Base-by-base conservation (phyloP, 2,888 invertebrate genomes). In the Latrodectus hesperus region DNA sequence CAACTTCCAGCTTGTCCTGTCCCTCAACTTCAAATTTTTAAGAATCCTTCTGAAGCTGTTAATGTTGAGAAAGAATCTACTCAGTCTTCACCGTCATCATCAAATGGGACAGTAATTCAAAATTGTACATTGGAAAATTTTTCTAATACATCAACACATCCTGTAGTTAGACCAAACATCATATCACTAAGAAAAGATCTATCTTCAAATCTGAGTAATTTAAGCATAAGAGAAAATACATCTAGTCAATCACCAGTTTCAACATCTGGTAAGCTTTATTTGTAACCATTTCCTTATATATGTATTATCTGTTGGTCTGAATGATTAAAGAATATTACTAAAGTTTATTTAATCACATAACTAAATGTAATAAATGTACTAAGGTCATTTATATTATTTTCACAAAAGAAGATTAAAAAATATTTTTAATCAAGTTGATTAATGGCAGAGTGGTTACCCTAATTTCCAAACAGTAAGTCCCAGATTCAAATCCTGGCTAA, bases 21-120 rank as follows among this genome's bases (percentile, higher is more conserved):
- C 68, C 89, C 89, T 17, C 71, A 83, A n/a, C 76, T 89, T 38
- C 82, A 82, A 9, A 74, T 64, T 38, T 88, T 84, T 60, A 38
- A 70, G 12, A n/a, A 9, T 67, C 76, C 68, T 12, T 53, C 83
- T 16, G 68, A 53, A 14, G 14, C 22, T 9, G 9, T 52, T 12
- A 60, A 53, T 60, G 11, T 60, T 60, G 60, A 60, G n/a, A 60
- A 60, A 60, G 14, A 60, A 26, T 9, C 17, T 64, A 60, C 16
- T 55, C 60, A n/a, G 67, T 11, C 52, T 9, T 16, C 65, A 76
- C 49, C 49, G 17, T 8, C 49, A n/a, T 10, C 38, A n/a, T n/a
- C 53, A 77, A 22, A 11, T 22, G 73, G 65, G 17, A 60, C 0
- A 6, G 3, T 22, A 38, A 12, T 53, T 0, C 38, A 22, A 26